A percentile compares a stretch with the other conserved stretches of the same genome.
Conservation (phyloP, 2,888 invertebrate species). For the Oscheius sp. region DNA sequence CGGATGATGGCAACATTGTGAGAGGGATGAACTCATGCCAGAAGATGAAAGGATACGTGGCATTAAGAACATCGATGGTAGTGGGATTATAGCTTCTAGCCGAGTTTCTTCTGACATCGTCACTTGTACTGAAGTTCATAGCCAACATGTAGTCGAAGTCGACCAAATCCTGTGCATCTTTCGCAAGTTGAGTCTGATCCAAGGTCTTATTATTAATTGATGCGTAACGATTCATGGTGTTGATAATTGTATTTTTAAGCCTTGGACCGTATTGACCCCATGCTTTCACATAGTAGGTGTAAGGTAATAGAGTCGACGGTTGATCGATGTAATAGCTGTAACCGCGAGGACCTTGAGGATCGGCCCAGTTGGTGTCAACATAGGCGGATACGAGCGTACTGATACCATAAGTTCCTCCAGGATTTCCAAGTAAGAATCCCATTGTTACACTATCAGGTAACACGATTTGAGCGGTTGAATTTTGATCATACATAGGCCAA, state of each 20-base stretch:
- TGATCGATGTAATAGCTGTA: conserved; percentile 30
- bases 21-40: conserved; percentile 47
- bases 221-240: conserved; percentile 45
- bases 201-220: conserved; percentile 35
- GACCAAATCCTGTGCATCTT: conserved; percentile 50
- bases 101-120: conserved; percentile 55
- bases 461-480: conserved; percentile 25
- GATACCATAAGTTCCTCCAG: conserved; percentile 36
- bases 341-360: conserved; percentile 49
- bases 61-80: conserved; percentile 33
- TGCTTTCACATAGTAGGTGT: conserved; percentile 53
- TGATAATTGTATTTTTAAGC: conserved; percentile 20
- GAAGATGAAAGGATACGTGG: conserved; percentile 20
- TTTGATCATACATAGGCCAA: conserved; percentile 46
- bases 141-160: conserved; percentile 59
- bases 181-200: conserved; percentile 36
- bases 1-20: background rate
- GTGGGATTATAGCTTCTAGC: conserved; percentile 54
- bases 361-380: conserved; percentile 51
- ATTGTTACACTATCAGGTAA: conserved; percentile 33
- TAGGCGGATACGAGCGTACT: conserved; percentile 44
- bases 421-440: conserved; percentile 35
- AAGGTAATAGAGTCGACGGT: conserved; percentile 47
- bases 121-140: conserved; percentile 47
- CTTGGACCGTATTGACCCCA: conserved; percentile 36